A percentile compares a stretch with the other conserved stretches of the same genome.
Conservation (phyloP, 2,113 vertebrate genomes). For the Elaphurus davidianus region DNA sequence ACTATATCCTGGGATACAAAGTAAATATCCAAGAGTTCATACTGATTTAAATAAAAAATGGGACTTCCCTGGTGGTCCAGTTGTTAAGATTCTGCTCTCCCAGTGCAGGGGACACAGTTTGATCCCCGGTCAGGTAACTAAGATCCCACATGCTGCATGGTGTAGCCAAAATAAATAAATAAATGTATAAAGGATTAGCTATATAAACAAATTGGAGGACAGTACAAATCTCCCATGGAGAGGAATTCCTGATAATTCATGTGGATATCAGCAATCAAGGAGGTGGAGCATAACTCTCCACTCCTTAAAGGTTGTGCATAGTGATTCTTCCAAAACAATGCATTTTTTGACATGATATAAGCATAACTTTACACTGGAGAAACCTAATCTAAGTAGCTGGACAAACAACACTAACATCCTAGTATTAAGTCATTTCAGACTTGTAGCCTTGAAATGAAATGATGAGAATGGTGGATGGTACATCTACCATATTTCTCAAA, state of each 20-base stretch:
- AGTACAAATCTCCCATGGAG: not conserved
- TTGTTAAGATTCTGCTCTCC: not conserved
- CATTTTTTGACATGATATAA: not conserved
- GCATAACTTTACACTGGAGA: not conserved
- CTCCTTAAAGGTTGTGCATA: fast-evolving
- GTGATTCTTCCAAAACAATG: not conserved
- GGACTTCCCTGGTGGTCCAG: not conserved
- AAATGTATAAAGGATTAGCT: not conserved
- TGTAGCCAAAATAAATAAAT: not conserved
- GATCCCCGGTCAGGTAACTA: not conserved
- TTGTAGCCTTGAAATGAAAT: not conserved
- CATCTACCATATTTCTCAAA: not conserved
- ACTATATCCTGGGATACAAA: not conserved
- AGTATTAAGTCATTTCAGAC: not conserved
- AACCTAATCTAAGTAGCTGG: not conserved
- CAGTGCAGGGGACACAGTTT: not conserved
- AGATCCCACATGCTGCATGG: not conserved
- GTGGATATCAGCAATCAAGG: not conserved
- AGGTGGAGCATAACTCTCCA: not conserved
- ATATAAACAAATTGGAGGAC: not conserved
- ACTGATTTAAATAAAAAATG: not conserved
- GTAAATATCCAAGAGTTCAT: not conserved
- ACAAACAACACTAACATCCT: not conserved
- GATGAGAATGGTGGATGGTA: not conserved
- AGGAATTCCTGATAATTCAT: not conserved